Evolutionary conservation across 2,888 invertebrate species (phyloP), one percentile per base, ranked within the genome.

Genomic region (Drosophila anomelani): DNA sequence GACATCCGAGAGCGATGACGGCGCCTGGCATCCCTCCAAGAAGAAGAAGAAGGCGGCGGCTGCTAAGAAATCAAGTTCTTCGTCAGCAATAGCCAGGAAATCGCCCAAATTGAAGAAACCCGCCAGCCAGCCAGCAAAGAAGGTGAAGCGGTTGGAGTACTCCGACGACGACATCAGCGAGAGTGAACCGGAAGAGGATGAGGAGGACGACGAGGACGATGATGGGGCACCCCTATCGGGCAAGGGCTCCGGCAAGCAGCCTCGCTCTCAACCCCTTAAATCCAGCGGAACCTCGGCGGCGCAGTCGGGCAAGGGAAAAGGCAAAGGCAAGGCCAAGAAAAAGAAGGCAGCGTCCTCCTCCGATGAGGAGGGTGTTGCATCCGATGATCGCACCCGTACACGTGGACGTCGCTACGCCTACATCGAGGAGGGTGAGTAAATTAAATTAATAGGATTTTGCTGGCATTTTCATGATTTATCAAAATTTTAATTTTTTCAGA

Each of bases 321-420:
- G 93, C 47, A 85, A 79, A 49, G 80, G 77, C 38, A 85, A 79
- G 66, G 62, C 64, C 79, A 90, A 90, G 59, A 91, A 90, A 64
- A 91, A 90, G 60, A 81, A 81, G 39, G n/a, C 47, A 0, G 17
- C 66, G 0, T 67, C 76, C 10, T 80, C 86, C 4, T 93, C 93
- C 44, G 93, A 93, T 12, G 97, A 97, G 87, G 96, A 93, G 12
- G 97, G 97, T 87, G 96, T 94, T 92, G 90, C 93, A 92, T 61
- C 93, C 92, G 70, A 94, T 92, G 90, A 94, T 90, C 83, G 94
- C 92, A 89, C 91, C 0, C 81, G 90, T 0, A 91, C 91, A 12
- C 90, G 93, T 6, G 93, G 93, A 7, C 92, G 92, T n/a, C 90
- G 91, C 15, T 91, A 92, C 58, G 91, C 91, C 2, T 93, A 93